Evolutionary conservation across 2,888 invertebrate species (phyloP), one percentile per base, ranked within the genome.

Genomic region (Baronia brevicornis): DNA sequence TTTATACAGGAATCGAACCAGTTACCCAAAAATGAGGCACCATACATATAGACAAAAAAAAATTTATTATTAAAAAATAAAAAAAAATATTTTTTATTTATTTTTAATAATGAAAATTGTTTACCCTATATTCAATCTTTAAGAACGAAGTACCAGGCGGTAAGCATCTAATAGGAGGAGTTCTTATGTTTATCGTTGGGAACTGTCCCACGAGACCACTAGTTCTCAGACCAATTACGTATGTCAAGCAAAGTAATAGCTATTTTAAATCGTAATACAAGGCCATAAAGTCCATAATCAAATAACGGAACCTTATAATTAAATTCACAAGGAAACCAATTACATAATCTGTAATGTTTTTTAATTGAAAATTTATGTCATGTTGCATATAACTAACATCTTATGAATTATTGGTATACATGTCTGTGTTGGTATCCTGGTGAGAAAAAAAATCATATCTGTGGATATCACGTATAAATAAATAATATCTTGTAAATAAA

Each of bases 171-270:
- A 52, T 54, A 65, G 51, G 51, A 57, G 57, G 51, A 57, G 57
- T 58, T 47, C 51, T 51, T 55, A 48, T 48, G 48, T 46, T 44
- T 43, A 38, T 55, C 56, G 59, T 56, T 74, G 77, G 60, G 77
- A 77, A 78, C 62, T 57, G 59, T 77, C 77, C 65, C 77, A 77
- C 78, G 78, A 73, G 67, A 72, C 62, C 58, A 32, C 8, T n/a
- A 6, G 49, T 51, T 58, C 51, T 43, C 48, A 46, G 22, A 31
- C 29, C 28, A 25, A 19, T 31, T 31, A 20, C 10, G 26, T 28
- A 21, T 12, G 14, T n/a, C 20, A 17, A 10, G 21, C 24, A 36
- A 33, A 33, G 20, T 14, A 7, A 13, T 28, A 28, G 19, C 6
- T 28, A 38, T 27, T 9, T 10, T 19, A 21, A 19, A 34, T 30